phyloP scores from a whole-genome alignment of 1,140 invertebrate species.

The Brachionus manjavacas region DNA sequence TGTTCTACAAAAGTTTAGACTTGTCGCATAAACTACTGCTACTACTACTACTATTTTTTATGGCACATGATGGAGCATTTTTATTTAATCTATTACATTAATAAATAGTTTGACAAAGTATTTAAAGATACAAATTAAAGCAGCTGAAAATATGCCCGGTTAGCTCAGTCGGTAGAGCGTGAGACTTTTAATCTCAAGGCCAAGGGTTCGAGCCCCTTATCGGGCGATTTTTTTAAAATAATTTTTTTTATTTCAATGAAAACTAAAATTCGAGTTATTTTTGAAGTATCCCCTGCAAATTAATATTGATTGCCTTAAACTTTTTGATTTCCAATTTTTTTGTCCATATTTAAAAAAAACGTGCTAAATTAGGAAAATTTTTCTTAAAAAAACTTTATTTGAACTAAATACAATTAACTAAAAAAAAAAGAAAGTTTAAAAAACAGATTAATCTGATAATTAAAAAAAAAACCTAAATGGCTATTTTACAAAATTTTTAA shows the following conservation, averaged over 20 bases:
- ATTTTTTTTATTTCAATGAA: too few relatives aligned
- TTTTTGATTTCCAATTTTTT: too few relatives aligned
- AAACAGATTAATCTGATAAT: not conserved
- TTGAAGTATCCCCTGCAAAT: too few relatives aligned
- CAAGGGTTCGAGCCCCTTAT: not conserved
- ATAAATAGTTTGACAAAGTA: too few relatives aligned
- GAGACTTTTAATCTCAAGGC: slow-evolving; percentile 1
- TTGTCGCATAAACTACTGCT: too few relatives aligned
- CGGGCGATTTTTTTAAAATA: not conserved
- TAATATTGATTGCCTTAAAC: too few relatives aligned
- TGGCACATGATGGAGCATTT: too few relatives aligned
- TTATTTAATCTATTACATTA: too few relatives aligned
- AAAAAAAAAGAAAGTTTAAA: not conserved
- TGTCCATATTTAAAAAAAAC: not conserved
- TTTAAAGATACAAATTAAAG: too few relatives aligned
- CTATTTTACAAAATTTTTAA: not conserved
- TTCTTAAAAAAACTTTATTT: not conserved
- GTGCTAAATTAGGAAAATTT: not conserved
- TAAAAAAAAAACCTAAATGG: not conserved
- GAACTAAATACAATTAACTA: not conserved
- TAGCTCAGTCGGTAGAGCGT: not conserved
- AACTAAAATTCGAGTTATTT: too few relatives aligned
- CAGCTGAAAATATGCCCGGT: not conserved
- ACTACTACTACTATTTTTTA: too few relatives aligned
- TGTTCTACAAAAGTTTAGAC: too few relatives aligned